Base-by-base conservation (phyloP, 2,888 invertebrate genomes). In the Dermolepida albohirtum region DNA sequence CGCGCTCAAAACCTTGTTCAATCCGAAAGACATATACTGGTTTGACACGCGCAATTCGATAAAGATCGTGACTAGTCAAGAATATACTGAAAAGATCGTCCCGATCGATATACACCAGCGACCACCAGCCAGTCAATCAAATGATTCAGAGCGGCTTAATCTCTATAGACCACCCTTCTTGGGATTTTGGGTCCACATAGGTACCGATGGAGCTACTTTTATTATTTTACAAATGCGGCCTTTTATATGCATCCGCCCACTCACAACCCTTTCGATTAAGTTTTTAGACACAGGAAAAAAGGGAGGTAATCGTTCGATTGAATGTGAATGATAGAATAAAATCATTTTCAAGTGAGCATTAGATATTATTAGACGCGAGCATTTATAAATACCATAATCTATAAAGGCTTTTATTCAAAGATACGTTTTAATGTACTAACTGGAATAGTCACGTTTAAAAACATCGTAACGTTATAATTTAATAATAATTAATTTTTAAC, bases 181-280 rank as follows among this genome's bases (percentile, higher is more conserved):
- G 47, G 47, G 16, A 29, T 41, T 8, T 6, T 16, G 41, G 14
- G 47, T 14, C 8, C n/a, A 11, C 17, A 40, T 29, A 40, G 40
- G 54, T 39, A 54, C 40, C 22, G 17, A 29, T 1, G 11, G 40
- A 62, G 59, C 59, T 47, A 62, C 59, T 62, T 62, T 49, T 62
- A 62, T 62, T 62, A 62, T 62, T 62, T 47, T 62, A 47, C 47
- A 62, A 47, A 47, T 16, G 47, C 59, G 34, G 59, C 16, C 59
- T 62, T 62, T 62, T 62, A 62, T 62, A 34, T 49, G 16, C 59
- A 27, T 47, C 59, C 59, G 59, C 59, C 59, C 39, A 62, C 59
- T 62, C 59, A 62, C 59, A 62, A 62, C 59, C 59, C 59, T 62
- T 62, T 47, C 59, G 59, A 62, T 62, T 62, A 62, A 62, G 59